Percentiles rank a stretch among this genome's conserved stretches.
Conservation (phyloP, 1,140 invertebrate genomes). For the Pseudachorutes palmiensis region DNA sequence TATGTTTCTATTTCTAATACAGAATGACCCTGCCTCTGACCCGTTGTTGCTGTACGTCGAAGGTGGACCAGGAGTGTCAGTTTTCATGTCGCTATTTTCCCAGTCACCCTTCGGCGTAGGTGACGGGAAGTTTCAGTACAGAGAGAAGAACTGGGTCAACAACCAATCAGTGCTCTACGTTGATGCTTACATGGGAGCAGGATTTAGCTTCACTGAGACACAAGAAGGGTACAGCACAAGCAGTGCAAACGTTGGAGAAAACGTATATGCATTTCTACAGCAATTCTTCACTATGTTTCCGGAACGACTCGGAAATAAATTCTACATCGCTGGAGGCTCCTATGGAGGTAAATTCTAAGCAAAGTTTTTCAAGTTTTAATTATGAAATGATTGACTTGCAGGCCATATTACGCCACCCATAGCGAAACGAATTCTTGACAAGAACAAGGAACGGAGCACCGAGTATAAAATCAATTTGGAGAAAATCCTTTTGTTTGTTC, state of each 20-base stretch:
- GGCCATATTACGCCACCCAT: not conserved
- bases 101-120: conserved; percentile 41
- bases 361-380: too few relatives aligned
- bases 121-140: not conserved
- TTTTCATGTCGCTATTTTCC: conserved; percentile 49
- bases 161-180: not conserved
- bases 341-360: conserved; percentile 44
- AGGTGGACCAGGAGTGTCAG: conserved; percentile 49
- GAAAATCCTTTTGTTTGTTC: not conserved
- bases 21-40: conserved; percentile 39
- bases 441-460: conserved; percentile 11
- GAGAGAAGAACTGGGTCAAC: not conserved
- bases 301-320: conserved; percentile 37
- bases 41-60: conserved; percentile 50
- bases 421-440: conserved; percentile 39
- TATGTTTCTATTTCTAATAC: conserved; percentile 2
- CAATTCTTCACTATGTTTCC: conserved; percentile 39
- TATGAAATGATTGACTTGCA: too few relatives aligned
- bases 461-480: not conserved
- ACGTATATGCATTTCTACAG: not conserved
- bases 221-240: conserved; percentile 13
- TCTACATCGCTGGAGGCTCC: conserved; percentile 48
- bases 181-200: conserved; percentile 13
- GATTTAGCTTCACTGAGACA: conserved; percentile 26
- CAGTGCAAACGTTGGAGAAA: not conserved